Conservation (phyloP, 92 coral and sea anemone genomes). For the Hydrozoanthus gracilis region DNA sequence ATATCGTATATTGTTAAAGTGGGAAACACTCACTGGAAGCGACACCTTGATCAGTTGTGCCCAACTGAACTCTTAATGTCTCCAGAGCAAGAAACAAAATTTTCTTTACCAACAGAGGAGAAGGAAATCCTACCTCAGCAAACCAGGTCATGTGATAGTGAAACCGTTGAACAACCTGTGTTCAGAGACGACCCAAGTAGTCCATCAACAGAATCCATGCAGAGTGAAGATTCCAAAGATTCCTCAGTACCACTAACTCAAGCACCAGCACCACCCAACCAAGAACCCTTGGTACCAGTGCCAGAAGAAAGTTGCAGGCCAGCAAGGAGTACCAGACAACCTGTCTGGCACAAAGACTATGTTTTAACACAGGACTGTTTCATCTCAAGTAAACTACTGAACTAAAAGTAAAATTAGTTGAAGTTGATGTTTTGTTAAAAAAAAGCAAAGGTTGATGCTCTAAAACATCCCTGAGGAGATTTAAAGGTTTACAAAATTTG, state of each 20-base stretch:
- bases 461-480: too few relatives aligned
- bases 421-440: too few relatives aligned
- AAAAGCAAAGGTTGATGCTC: too few relatives aligned
- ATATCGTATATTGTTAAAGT: slow-evolving; percentile 6
- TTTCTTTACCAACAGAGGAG: slow-evolving; percentile 12
- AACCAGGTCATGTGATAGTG: neutral
- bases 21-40: slow-evolving; percentile 7
- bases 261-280: neutral
- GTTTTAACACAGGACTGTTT: neutral
- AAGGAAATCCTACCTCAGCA: neutral
- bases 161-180: neutral
- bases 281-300: neutral
- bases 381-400: too few relatives aligned
- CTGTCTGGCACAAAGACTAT: too few relatives aligned
- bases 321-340: neutral
- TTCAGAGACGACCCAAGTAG: neutral
- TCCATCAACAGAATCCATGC: neutral
- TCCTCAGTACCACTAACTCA: neutral
- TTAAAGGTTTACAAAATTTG: too few relatives aligned
- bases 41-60: slow-evolving; percentile 3
- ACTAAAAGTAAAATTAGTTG: too few relatives aligned
- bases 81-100: neutral
- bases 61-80: neutral
- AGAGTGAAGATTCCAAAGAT: neutral
- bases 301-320: slow-evolving; percentile 20